phyloP scores from a whole-genome alignment of 1,140 invertebrate genomes.

The Sitodiplosis mosellana region DNA sequence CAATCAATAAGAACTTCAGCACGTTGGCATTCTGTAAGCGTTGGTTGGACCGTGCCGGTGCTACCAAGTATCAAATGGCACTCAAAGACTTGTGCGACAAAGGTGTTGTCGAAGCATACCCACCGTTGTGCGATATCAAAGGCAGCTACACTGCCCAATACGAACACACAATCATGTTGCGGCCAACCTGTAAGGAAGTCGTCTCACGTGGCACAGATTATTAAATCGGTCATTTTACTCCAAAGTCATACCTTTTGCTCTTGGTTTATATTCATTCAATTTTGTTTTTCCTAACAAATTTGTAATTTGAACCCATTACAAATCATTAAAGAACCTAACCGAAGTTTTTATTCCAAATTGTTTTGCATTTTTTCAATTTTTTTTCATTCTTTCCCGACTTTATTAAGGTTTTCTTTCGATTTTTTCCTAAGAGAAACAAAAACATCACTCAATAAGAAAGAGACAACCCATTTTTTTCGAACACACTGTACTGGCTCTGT shows the following conservation, averaged over 20 bases:
- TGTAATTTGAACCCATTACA: neutral
- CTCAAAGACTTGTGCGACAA: conserved; percentile 97
- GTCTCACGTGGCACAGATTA: conserved; percentile 93
- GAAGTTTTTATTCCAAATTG: neutral
- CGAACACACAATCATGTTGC: conserved; percentile 93
- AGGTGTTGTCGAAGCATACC: conserved; percentile 88
- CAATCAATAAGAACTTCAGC: conserved; percentile 97
- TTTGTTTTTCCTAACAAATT: neutral
- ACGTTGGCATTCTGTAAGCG: conserved; percentile 97
- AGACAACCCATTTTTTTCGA: too few species aligned
- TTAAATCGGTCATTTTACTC: conserved; percentile 31
- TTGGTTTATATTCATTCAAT: neutral
- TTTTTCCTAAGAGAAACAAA: neutral
- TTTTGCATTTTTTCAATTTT: neutral
- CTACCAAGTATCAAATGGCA: conserved; percentile 95
- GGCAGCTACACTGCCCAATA: conserved; percentile 98
- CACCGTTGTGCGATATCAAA: conserved; percentile 92
- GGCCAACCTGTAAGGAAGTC: conserved; percentile 97
- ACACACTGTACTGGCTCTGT: too few species aligned
- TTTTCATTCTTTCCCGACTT: neutral
- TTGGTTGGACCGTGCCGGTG: conserved; percentile 93
- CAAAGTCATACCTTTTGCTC: neutral
- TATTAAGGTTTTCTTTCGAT: neutral
- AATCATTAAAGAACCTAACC: neutral
- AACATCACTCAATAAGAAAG: too few species aligned